Conservation (phyloP, 2,888 invertebrate genomes). For the Drosophila austrosaltans region DNA sequence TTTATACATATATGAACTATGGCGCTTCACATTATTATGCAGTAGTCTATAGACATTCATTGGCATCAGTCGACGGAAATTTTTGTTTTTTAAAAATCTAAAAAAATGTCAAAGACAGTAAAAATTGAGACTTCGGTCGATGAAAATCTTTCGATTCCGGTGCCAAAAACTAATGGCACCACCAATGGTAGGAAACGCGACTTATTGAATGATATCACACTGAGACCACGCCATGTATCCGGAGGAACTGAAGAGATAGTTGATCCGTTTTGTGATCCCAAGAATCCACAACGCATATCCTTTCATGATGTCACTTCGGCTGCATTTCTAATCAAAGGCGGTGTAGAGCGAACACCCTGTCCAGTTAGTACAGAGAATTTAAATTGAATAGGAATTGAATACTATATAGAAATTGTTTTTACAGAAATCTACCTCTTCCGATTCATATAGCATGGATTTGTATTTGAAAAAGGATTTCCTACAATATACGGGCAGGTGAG, state of each 20-base stretch:
- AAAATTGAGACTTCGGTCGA: conserved; percentile 48
- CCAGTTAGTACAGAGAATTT: conserved; percentile 84
- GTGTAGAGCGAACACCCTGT: conserved; percentile 93
- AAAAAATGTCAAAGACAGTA: conserved; percentile 48
- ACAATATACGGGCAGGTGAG: conserved; percentile 96
- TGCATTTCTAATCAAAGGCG: conserved; percentile 93
- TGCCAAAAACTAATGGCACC: conserved; percentile 20
- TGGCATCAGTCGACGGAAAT: conserved; percentile 24
- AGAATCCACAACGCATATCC: conserved; percentile 88
- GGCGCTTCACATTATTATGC: conserved; percentile 25
- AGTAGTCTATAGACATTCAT: conserved; percentile 46
- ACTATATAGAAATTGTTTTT: conserved; percentile 48
- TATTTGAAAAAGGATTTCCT: conserved; percentile 97
- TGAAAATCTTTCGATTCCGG: not conserved
- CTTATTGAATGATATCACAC: conserved; percentile 1
- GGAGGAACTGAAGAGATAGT: conserved; percentile 66
- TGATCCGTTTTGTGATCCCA: conserved; percentile 87
- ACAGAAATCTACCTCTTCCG: conserved; percentile 93
- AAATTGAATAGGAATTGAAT: not conserved
- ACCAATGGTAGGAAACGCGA: conserved; percentile 13
- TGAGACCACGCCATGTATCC: conserved; percentile 32
- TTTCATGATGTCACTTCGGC: conserved; percentile 96
- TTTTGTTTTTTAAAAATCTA: not conserved
- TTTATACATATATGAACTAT: conserved; percentile 30
- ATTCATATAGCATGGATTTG: conserved; percentile 91